Evolutionary conservation across 1,140 invertebrate species (phyloP).

Genomic region (Acromyrmex echinatior): DNA sequence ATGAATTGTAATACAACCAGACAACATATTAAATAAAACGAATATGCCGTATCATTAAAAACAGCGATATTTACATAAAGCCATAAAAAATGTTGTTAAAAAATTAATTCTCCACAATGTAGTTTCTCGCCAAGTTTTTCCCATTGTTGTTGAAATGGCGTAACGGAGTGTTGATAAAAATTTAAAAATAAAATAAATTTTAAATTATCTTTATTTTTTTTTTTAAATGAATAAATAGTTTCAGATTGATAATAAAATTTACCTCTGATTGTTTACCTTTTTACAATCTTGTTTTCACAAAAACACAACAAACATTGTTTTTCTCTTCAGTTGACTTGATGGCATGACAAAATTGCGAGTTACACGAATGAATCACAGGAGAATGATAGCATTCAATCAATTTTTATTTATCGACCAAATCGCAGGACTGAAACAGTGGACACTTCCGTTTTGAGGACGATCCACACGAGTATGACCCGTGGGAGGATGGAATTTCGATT

Average conservation of each 20-base stretch:
- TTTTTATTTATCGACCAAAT: constrained; percentile 56
- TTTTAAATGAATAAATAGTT: not conserved
- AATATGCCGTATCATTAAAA: not conserved
- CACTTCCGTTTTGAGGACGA: constrained; percentile 44
- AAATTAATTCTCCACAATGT: constrained; percentile 19
- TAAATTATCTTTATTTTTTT: not conserved
- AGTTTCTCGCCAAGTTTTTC: not conserved
- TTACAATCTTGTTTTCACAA: not conserved
- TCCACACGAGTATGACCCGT: constrained; percentile 33
- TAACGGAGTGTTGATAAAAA: not conserved
- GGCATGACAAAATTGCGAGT: constrained; percentile 29
- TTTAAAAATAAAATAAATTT: not conserved
- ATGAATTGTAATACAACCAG: not conserved
- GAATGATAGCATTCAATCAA: constrained; percentile 40
- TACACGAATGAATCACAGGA: constrained; percentile 14
- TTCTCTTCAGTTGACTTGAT: not conserved
- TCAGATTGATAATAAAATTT: not conserved
- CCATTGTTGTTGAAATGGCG: not conserved
- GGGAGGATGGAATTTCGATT: constrained; percentile 60
- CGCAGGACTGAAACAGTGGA: not conserved
- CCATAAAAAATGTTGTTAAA: not conserved
- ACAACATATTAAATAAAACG: not conserved
- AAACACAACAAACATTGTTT: not conserved
- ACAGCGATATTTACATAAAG: not conserved
- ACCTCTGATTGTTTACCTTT: constrained; percentile 1